These are phyloP conservation scores for Chelon auratus DNA, from an alignment of 2,797 vertebrate genomes.

Conservation along the genomic window DNA sequence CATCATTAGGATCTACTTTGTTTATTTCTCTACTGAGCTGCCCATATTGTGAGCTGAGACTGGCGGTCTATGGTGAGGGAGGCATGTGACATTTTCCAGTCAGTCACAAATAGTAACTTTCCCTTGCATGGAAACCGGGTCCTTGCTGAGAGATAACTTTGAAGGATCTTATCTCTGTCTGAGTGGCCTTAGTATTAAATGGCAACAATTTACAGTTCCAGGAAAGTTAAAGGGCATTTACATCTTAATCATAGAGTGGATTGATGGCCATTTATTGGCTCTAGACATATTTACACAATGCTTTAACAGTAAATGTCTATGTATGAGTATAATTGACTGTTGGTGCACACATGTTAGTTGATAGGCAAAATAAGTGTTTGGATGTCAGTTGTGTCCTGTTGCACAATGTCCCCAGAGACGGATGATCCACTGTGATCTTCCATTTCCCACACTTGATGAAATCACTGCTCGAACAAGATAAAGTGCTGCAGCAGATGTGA, in stretches of 20 bases:
- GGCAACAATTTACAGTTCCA: slow-evolving; percentile 55
- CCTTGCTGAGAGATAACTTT: slow-evolving; percentile 53
- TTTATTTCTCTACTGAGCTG: slow-evolving; percentile 52
- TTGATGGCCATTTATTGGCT: slow-evolving; percentile 51
- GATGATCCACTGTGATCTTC: slow-evolving; percentile 36
- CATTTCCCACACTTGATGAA: slow-evolving; percentile 53
- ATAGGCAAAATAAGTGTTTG: slow-evolving; percentile 17
- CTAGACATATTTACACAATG: slow-evolving; percentile 33
- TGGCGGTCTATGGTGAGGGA: slow-evolving; percentile 44
- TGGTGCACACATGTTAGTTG: slow-evolving; percentile 9
- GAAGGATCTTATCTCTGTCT: slow-evolving; percentile 63
- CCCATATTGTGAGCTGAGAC: slow-evolving; percentile 39
- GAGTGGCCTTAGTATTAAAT: slow-evolving; percentile 60
- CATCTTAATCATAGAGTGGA: slow-evolving; percentile 53
- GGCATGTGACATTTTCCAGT: slow-evolving; percentile 64
- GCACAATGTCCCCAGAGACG: slow-evolving; percentile 50
- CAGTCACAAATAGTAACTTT: slow-evolving; percentile 75
- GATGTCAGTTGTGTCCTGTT: slow-evolving; percentile 44
- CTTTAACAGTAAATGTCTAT: slow-evolving; percentile 27
- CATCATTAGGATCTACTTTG: slow-evolving; percentile 66
- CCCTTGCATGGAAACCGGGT: slow-evolving; percentile 52
- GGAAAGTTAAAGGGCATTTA: slow-evolving; percentile 55
- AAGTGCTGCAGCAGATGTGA: slow-evolving; percentile 27
- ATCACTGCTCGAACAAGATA: slow-evolving; percentile 30
- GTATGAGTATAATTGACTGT: slow-evolving; percentile 25